Percentiles rank a stretch among this genome's conserved stretches.
These are phyloP conservation scores for Micrasema longulum DNA, from an alignment of 1,140 invertebrate genomes.

Conservation along the genomic window DNA sequence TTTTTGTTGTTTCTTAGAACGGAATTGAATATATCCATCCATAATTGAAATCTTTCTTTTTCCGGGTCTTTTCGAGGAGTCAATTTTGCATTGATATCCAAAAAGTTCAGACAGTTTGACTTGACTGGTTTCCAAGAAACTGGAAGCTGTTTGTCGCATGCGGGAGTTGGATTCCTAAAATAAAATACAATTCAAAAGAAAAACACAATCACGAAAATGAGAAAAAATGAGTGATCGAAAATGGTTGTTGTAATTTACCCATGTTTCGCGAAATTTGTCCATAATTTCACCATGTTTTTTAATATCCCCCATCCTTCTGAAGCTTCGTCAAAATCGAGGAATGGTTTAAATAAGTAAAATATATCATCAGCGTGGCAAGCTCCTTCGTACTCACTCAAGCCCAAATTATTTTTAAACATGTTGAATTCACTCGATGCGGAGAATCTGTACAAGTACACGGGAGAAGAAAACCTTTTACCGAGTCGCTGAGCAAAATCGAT, in stretches of 20 bases:
- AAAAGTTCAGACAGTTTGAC: conserved; percentile 37
- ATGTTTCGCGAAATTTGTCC: conserved; percentile 77
- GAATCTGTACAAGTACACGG: conserved; percentile 68
- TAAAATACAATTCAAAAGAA: conserved; percentile 4
- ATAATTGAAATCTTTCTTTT: conserved; percentile 54
- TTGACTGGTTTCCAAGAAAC: conserved; percentile 45
- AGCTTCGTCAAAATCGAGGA: conserved; percentile 59
- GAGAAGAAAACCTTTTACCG: conserved; percentile 51
- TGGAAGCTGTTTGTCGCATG: conserved; percentile 11
- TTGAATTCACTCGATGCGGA: conserved; percentile 62
- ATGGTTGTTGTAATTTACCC: conserved; percentile 65
- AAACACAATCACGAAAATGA: neutral
- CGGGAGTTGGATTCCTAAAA: conserved; percentile 50
- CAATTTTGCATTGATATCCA: conserved; percentile 53
- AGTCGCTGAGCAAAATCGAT: conserved; percentile 62
- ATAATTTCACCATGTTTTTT: conserved; percentile 71
- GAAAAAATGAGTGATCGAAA: neutral
- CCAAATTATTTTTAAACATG: conserved; percentile 56
- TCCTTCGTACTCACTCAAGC: conserved; percentile 58
- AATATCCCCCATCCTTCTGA: conserved; percentile 57
- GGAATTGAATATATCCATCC: conserved; percentile 48
- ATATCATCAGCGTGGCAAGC: conserved; percentile 74
- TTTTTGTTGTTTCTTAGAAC: neutral
- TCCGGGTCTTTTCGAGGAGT: conserved; percentile 49
- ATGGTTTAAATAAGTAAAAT: conserved; percentile 71